Evolutionary conservation across 2,888 invertebrate genomes (phyloP).

Genomic region (Orchesellides sinensis): DNA sequence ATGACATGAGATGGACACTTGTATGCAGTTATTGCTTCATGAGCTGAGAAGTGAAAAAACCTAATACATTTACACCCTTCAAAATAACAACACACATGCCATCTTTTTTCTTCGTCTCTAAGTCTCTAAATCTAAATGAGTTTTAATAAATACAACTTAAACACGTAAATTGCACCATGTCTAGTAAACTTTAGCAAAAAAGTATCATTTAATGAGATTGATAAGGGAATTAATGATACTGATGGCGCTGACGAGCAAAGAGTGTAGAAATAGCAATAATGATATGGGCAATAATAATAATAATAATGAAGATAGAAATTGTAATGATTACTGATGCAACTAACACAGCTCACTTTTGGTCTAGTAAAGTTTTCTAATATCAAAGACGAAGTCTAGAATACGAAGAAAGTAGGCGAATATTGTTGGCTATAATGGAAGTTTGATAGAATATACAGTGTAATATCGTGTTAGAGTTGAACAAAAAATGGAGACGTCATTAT

Average conservation of each 20-base stretch:
- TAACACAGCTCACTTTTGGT: background rate
- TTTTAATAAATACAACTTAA: background rate
- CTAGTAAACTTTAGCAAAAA: background rate
- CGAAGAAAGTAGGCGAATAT: background rate
- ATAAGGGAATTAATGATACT: background rate
- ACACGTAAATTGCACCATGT: background rate
- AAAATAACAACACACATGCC: background rate
- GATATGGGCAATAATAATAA: conserved; percentile 3
- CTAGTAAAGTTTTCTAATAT: background rate
- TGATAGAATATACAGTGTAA: background rate
- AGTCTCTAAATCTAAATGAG: no score
- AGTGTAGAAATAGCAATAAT: conserved; percentile 8
- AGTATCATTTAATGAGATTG: conserved; percentile 3
- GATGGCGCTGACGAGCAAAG: background rate
- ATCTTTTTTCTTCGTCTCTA: background rate
- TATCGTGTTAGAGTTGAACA: conserved; percentile 19
- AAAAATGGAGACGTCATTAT: conserved; percentile 47
- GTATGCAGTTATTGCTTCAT: conserved; percentile 16
- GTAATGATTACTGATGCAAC: conserved; percentile 13
- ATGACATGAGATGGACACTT: conserved; percentile 60
- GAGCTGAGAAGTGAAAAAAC: background rate
- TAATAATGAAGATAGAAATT: conserved; percentile 13
- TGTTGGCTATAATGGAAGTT: background rate
- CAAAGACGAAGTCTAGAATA: background rate
- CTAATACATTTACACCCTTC: background rate